phyloP scores from a whole-genome alignment of 35 echinoderm and acorn worm species.

The Hemicentrotus pulcherrimus region DNA sequence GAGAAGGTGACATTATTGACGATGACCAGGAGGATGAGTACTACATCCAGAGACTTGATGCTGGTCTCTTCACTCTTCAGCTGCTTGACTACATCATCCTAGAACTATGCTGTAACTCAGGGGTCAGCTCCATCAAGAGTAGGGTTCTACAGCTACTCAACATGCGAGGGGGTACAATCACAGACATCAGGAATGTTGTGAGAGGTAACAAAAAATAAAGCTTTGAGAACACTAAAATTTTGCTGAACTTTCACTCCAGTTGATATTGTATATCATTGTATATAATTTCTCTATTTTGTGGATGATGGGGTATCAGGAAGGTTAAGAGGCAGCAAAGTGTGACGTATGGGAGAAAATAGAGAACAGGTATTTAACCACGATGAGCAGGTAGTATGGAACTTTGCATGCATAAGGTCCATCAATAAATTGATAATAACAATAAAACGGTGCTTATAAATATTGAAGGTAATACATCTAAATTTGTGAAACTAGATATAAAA shows the following conservation, averaged over 20 bases:
- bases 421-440: no score
- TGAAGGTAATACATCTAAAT: no score
- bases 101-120: conserved; percentile 83
- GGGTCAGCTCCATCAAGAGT: conserved; percentile 72
- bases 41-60: conserved; percentile 90
- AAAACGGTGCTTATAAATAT: no score
- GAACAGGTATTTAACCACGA: no score
- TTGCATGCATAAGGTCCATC: no score
- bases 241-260: background rate
- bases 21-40: conserved; percentile 98
- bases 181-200: conserved; percentile 81
- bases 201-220: conserved; percentile 58
- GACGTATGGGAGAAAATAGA: background rate
- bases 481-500: no score
- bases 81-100: conserved; percentile 94
- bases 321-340: background rate
- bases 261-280: background rate
- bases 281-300: background rate
- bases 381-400: no score
- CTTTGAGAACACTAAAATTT: background rate
- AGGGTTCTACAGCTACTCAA: conserved; percentile 90
- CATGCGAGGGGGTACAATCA: conserved; percentile 87
- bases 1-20: conserved; percentile 91
- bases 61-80: conserved; percentile 91
- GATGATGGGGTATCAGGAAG: background rate